Percentiles rank a stretch among this genome's conserved stretches.
Evolutionary conservation across 2,888 invertebrate species (phyloP).

Genomic region (Cacoxenus indagator): DNA sequence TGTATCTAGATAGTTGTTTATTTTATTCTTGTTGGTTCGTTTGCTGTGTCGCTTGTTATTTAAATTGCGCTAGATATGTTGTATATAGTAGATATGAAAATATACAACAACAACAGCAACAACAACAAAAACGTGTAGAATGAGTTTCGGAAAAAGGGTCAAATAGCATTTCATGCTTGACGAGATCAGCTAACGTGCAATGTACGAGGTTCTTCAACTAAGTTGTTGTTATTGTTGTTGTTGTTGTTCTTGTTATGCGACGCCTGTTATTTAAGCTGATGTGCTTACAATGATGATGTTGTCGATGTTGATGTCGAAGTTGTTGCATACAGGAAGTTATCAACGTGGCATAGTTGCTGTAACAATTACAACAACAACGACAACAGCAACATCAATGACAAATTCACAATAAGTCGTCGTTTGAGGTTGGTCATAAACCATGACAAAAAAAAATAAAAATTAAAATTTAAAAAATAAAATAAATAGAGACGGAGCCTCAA

Average conservation of each 20-base stretch:
- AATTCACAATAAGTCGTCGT: background rate
- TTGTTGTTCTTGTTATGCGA: conserved; percentile 2
- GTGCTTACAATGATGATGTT: background rate
- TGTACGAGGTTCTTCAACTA: background rate
- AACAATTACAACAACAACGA: background rate
- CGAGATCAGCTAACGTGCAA: background rate
- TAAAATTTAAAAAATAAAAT: too few relatives aligned
- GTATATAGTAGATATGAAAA: conserved; percentile 15
- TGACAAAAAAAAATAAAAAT: too few relatives aligned
- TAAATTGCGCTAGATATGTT: conserved; percentile 21
- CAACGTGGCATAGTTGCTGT: background rate
- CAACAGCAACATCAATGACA: background rate
- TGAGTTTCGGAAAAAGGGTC: conserved; percentile 27
- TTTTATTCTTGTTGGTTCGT: conserved; percentile 12
- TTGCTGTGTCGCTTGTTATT: conserved; percentile 24
- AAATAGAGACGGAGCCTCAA: too few relatives aligned
- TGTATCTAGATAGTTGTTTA: conserved; percentile 1
- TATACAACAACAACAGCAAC: background rate
- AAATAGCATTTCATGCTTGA: conserved; percentile 29
- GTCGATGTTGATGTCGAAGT: background rate
- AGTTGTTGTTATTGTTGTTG: background rate
- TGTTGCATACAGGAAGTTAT: conserved; percentile 11
- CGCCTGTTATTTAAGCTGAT: conserved; percentile 7
- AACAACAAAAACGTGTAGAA: background rate
- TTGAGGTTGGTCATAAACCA: too few relatives aligned